Percentiles rank a stretch among this genome's conserved stretches.
These are phyloP conservation scores for Vombatus ursinus DNA, from an alignment of 2,113 vertebrate species.

Conservation along the genomic window DNA sequence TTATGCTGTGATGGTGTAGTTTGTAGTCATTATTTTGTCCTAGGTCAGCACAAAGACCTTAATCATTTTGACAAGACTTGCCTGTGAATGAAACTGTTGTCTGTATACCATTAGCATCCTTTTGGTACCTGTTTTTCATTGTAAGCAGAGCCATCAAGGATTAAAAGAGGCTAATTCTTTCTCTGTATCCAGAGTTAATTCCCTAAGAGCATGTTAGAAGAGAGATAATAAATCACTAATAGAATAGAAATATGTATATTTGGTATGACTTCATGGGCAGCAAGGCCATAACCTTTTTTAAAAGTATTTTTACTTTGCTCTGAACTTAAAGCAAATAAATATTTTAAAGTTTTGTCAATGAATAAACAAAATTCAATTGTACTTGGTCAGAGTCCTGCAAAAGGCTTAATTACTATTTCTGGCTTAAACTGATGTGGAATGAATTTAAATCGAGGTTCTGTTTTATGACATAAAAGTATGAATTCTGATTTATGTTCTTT, in stretches of 20 bases:
- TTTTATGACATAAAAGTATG: slow-evolving; percentile 30
- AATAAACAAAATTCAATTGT: background rate
- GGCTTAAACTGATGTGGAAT: slow-evolving; percentile 35
- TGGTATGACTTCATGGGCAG: background rate
- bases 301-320: background rate
- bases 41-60: background rate
- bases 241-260: background rate
- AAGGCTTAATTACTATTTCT: slow-evolving; percentile 5
- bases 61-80: background rate
- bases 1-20: background rate
- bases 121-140: background rate
- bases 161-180: background rate
- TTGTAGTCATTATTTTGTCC: background rate
- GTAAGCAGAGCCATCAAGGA: background rate
- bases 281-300: background rate
- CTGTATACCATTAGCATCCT: background rate
- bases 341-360: background rate
- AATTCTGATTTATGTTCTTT: slow-evolving; percentile 30
- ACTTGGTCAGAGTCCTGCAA: background rate
- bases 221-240: background rate
- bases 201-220: background rate
- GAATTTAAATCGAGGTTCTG: background rate
- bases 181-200: background rate
- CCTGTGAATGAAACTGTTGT: background rate
- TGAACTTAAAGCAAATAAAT: background rate